Conservation (phyloP, 2,888 invertebrate genomes). For the Chalcosyrphus nemorum region DNA sequence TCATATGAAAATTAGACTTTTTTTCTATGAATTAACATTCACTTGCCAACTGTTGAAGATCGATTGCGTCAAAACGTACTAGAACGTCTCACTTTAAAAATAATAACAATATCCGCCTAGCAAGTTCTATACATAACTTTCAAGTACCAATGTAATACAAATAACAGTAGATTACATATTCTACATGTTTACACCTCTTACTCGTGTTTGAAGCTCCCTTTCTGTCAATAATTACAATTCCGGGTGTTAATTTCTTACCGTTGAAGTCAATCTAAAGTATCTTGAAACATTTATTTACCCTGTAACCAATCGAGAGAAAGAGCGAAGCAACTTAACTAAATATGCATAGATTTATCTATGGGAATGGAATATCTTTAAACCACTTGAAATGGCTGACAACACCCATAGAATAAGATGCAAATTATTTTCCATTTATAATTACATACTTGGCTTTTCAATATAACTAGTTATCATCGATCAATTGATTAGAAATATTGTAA, state of each 20-base stretch:
- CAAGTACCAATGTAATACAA: neutral
- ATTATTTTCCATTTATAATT: neutral
- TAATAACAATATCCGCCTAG: neutral
- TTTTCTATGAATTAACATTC: too few relatives aligned
- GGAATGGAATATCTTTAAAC: neutral
- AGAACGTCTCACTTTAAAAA: neutral
- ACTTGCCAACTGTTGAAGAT: too few relatives aligned
- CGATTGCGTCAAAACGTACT: neutral
- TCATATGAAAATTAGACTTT: too few relatives aligned
- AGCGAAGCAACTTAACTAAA: too few relatives aligned
- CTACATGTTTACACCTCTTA: neutral
- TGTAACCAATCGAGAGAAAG: neutral
- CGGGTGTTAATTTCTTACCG: neutral
- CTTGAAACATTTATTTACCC: neutral
- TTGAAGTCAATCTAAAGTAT: neutral
- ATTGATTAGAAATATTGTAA: neutral
- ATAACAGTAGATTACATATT: neutral
- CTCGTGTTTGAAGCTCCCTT: neutral
- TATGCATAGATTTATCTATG: neutral
- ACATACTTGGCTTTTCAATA: neutral
- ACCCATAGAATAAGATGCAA: neutral
- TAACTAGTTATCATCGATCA: neutral
- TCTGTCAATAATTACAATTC: neutral
- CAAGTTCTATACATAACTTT: neutral
- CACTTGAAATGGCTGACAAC: neutral